Conservation (phyloP, 2,888 invertebrate genomes). For the Chrysolina oricalcia region DNA sequence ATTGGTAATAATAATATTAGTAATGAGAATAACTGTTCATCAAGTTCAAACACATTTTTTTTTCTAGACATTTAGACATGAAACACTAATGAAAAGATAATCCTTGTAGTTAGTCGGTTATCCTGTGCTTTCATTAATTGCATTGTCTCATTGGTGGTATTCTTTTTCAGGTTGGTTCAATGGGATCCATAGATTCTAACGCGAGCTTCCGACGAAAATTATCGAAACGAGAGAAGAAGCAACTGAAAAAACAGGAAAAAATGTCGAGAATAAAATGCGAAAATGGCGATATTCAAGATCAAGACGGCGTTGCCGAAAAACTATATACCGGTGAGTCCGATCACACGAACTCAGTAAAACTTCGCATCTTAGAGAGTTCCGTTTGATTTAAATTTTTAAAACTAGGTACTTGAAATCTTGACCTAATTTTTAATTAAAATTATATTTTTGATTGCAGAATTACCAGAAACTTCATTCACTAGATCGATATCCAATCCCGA, state of each 20-base stretch:
- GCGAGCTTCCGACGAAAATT: constrained; percentile 93
- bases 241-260: constrained; percentile 95
- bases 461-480: constrained; percentile 98
- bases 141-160: constrained; percentile 3
- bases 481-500: constrained; percentile 99
- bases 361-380: not conserved
- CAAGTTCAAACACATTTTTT: too few species aligned
- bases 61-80: too few species aligned
- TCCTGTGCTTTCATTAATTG: too few species aligned
- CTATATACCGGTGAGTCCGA: constrained; percentile 83
- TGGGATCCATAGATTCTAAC: constrained; percentile 83
- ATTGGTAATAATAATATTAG: too few species aligned
- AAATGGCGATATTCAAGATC: constrained; percentile 78
- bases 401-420: too few species aligned
- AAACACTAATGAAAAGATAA: too few species aligned
- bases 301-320: constrained; percentile 90
- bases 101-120: too few species aligned
- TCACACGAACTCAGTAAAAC: not conserved
- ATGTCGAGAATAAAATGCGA: constrained; percentile 84
- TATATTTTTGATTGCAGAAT: constrained; percentile 76
- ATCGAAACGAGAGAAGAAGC: constrained; percentile 98
- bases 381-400: not conserved
- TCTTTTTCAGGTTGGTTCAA: constrained; percentile 75
- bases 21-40: too few species aligned
- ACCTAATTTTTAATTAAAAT: not conserved